Conservation (phyloP, 2,888 invertebrate genomes). For the Agriotes lineatus region DNA sequence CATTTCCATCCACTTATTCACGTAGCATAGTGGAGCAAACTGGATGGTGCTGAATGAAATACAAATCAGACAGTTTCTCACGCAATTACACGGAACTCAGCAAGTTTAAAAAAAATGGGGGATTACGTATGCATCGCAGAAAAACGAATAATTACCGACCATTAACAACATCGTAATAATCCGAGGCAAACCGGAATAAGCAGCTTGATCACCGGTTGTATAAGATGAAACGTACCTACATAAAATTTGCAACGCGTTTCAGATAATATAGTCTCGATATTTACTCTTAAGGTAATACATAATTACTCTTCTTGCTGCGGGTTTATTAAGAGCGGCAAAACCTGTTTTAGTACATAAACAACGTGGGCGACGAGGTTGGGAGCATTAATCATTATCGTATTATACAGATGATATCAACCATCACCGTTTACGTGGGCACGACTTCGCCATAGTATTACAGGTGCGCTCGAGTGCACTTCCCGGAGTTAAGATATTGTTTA, state of each 20-base stretch:
- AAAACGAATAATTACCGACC: too few species aligned
- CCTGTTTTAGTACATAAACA: conserved; percentile 16
- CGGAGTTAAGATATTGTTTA: background rate
- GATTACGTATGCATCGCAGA: too few species aligned
- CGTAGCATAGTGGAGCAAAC: too few species aligned
- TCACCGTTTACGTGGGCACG: background rate
- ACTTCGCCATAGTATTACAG: background rate
- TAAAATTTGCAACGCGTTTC: conserved; percentile 11
- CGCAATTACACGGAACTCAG: too few species aligned
- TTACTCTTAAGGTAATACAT: conserved; percentile 6
- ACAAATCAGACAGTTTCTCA: too few species aligned
- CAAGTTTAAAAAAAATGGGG: too few species aligned
- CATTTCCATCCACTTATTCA: too few species aligned
- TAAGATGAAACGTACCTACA: conserved; percentile 7
- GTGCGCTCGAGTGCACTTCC: background rate
- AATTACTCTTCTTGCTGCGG: conserved; percentile 7
- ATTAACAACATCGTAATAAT: too few species aligned
- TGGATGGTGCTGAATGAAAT: too few species aligned
- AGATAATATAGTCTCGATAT: background rate
- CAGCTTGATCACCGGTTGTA: conserved; percentile 7
- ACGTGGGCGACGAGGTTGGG: conserved; percentile 8
- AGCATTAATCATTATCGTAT: conserved; percentile 25
- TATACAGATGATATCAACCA: conserved; percentile 17
- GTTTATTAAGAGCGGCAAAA: conserved; percentile 3
- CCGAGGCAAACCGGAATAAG: too few species aligned